phyloP scores from a whole-genome alignment of 2,888 invertebrate species.

The Chromoteleia sp. region DNA sequence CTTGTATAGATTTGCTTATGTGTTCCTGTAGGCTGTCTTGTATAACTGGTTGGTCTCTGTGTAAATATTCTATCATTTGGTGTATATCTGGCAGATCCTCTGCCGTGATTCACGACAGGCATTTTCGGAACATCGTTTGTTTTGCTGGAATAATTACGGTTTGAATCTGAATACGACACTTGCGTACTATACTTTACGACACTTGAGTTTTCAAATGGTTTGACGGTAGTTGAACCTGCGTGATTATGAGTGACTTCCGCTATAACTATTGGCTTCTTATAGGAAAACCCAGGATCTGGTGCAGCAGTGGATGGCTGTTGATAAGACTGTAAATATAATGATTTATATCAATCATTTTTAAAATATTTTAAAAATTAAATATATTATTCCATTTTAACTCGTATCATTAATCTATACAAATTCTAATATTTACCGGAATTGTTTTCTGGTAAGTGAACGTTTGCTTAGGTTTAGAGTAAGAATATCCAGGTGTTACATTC shows the following conservation, averaged over 20 bases:
- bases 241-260: conserved; percentile 66
- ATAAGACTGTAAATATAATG: conserved; percentile 64
- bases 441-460: conserved; percentile 33
- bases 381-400: no score
- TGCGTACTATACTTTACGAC: conserved; percentile 66
- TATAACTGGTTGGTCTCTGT: conserved; percentile 36
- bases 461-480: conserved; percentile 70
- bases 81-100: conserved; percentile 77
- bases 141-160: conserved; percentile 50
- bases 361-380: no score
- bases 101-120: conserved; percentile 72
- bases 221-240: conserved; percentile 52
- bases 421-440: conserved; percentile 20
- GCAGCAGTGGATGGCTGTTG: conserved; percentile 71
- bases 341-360: not conserved
- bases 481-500: conserved; percentile 63
- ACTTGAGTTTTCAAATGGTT: conserved; percentile 61
- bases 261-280: conserved; percentile 74
- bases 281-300: conserved; percentile 74
- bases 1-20: conserved; percentile 47
- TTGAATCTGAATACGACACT: conserved; percentile 66
- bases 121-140: conserved; percentile 25
- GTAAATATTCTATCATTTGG: conserved; percentile 66
- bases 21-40: conserved; percentile 46
- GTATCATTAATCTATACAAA: not conserved